Evolutionary conservation across 2,888 invertebrate species (phyloP).

Genomic region (Pecten maximus): DNA sequence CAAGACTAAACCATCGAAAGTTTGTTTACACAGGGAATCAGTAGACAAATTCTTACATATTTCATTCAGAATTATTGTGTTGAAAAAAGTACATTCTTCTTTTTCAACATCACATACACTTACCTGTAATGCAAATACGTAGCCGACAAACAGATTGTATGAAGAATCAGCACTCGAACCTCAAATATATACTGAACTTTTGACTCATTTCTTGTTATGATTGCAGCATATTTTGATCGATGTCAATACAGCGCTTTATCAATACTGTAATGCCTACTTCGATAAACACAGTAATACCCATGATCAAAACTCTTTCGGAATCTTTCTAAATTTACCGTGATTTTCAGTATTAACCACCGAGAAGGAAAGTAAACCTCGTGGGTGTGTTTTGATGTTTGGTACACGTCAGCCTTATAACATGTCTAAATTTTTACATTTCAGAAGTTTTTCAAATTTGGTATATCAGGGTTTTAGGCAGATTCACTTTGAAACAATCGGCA

Average conservation of each 20-base stretch:
- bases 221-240: background rate
- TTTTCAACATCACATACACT: background rate
- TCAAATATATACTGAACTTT: background rate
- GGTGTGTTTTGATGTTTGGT: background rate
- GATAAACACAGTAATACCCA: background rate
- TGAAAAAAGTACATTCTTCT: no score
- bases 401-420: constrained; percentile 13
- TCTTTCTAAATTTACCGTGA: background rate
- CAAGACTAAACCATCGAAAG: no score
- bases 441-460: background rate
- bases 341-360: background rate
- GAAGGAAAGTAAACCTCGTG: background rate
- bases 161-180: background rate
- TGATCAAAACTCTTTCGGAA: background rate
- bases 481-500: background rate
- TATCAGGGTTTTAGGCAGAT: background rate
- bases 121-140: background rate
- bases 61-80: no score
- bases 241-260: background rate
- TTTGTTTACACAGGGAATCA: no score
- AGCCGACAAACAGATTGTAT: background rate
- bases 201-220: background rate
- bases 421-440: background rate
- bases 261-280: background rate
- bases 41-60: no score